Evolutionary conservation across 2,888 invertebrate genomes (phyloP).

Genomic region (Zele albiditarsus): DNA sequence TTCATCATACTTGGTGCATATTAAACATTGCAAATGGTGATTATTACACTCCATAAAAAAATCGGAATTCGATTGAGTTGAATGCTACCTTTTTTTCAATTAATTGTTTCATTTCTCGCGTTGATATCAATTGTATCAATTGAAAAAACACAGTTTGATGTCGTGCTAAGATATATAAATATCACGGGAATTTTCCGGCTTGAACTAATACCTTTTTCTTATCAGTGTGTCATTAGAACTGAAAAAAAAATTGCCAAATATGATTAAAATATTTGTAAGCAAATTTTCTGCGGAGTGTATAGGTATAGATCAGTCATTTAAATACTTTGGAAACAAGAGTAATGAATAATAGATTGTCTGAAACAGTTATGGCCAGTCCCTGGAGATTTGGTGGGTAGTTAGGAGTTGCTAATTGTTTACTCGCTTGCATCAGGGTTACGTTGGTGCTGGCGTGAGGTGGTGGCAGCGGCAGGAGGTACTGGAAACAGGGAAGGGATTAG

Average conservation of each 20-base stretch:
- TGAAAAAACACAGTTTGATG: neutral
- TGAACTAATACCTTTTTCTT: too few relatives aligned
- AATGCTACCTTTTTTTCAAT: too few relatives aligned
- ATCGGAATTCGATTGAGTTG: too few relatives aligned
- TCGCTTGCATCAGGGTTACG: neutral
- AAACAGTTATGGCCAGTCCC: neutral
- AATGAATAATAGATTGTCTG: constrained; percentile 14
- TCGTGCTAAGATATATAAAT: too few relatives aligned
- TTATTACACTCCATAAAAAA: neutral
- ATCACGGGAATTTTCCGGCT: too few relatives aligned
- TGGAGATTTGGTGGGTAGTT: neutral
- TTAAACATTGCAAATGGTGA: neutral
- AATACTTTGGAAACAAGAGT: neutral
- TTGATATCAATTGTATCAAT: neutral
- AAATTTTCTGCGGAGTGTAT: neutral
- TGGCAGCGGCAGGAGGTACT: neutral
- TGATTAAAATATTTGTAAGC: too few relatives aligned
- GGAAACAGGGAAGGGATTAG: neutral
- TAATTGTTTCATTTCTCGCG: too few relatives aligned
- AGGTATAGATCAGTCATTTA: neutral
- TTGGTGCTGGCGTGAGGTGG: neutral
- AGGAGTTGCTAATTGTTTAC: constrained; percentile 21
- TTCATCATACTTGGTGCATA: neutral
- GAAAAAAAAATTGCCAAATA: too few relatives aligned
- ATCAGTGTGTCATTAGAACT: too few relatives aligned